A percentile compares a stretch with the other conserved stretches of the same genome.
These are phyloP conservation scores for Lydus trimaculatus DNA, from an alignment of 2,888 invertebrate species.

Conservation along the genomic window DNA sequence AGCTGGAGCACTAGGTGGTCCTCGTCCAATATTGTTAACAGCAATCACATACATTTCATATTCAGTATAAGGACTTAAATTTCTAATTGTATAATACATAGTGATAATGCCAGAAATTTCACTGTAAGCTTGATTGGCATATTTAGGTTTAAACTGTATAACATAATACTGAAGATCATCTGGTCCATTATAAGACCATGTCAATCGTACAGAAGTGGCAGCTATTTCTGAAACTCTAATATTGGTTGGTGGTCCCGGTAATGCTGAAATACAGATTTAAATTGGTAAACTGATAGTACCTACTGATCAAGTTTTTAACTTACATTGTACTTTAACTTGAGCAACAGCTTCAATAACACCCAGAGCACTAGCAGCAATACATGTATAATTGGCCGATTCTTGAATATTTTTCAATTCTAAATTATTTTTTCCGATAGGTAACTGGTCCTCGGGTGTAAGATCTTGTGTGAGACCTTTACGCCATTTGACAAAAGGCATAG, in stretches of 20 bases:
- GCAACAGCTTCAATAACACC: slow-evolving; percentile 90
- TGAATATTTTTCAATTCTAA: slow-evolving; percentile 85
- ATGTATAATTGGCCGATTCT: slow-evolving; percentile 96
- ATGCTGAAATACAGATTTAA: slow-evolving; percentile 67
- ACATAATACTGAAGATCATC: slow-evolving; percentile 96
- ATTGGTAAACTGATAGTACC: background rate
- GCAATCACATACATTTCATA: slow-evolving; percentile 97
- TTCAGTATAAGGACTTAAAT: slow-evolving; percentile 91
- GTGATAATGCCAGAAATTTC: slow-evolving; percentile 94
- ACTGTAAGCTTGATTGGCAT: slow-evolving; percentile 89
- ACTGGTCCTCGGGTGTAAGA: slow-evolving; percentile 87
- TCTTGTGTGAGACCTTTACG: slow-evolving; percentile 82
- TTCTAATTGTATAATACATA: slow-evolving; percentile 90
- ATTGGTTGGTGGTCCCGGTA: slow-evolving; percentile 90
- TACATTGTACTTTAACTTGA: slow-evolving; percentile 95
- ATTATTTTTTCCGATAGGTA: slow-evolving; percentile 86
- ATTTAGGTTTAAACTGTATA: slow-evolving; percentile 95
- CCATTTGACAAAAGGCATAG: slow-evolving; percentile 98
- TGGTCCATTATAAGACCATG: slow-evolving; percentile 90
- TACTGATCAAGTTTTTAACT: slow-evolving; percentile 55
- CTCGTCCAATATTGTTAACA: slow-evolving; percentile 92
- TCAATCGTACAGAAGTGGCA: slow-evolving; percentile 88
- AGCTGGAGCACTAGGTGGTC: slow-evolving; percentile 86
- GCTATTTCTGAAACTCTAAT: slow-evolving; percentile 93
- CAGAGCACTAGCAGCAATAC: slow-evolving; percentile 92